Evolutionary conservation across 2,888 invertebrate genomes (phyloP).

Genomic region (Galerucella nymphaeae): DNA sequence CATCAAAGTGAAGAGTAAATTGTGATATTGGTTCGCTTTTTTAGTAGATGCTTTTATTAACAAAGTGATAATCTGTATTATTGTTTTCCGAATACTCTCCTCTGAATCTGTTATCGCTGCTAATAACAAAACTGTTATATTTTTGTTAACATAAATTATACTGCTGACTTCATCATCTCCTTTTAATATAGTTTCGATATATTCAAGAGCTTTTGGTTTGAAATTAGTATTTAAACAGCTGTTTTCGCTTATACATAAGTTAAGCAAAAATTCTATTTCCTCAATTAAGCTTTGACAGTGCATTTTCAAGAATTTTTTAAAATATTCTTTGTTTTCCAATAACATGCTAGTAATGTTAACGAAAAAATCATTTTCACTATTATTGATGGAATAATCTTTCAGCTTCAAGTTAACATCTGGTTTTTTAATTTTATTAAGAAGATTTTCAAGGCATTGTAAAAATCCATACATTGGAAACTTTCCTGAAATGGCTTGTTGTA

Average conservation of each 20-base stretch:
- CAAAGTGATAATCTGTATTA: constrained; percentile 38
- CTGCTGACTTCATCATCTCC: constrained; percentile 22
- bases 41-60: constrained; percentile 27
- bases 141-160: constrained; percentile 29
- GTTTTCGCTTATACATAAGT: constrained; percentile 44
- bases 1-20: constrained; percentile 44
- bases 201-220: constrained; percentile 36
- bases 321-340: constrained; percentile 34
- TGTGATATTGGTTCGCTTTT: constrained; percentile 35
- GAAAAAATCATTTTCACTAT: constrained; percentile 62
- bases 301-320: constrained; percentile 64
- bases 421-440: constrained; percentile 67
- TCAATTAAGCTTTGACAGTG: constrained; percentile 38
- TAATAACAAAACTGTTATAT: constrained; percentile 32
- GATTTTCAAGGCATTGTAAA: constrained; percentile 67
- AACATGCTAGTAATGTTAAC: constrained; percentile 42
- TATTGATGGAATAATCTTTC: constrained; percentile 64
- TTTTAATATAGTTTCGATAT: constrained; percentile 37
- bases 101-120: constrained; percentile 33
- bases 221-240: constrained; percentile 32
- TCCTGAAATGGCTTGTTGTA: constrained; percentile 61
- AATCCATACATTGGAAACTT: constrained; percentile 70
- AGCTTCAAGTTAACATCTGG: constrained; percentile 63
- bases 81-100: constrained; percentile 32
- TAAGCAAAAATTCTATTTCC: constrained; percentile 49